Percentiles rank a stretch among this genome's conserved stretches.
Conservation (phyloP, 2,797 vertebrate genomes). For the Sebastes elongatus region DNA sequence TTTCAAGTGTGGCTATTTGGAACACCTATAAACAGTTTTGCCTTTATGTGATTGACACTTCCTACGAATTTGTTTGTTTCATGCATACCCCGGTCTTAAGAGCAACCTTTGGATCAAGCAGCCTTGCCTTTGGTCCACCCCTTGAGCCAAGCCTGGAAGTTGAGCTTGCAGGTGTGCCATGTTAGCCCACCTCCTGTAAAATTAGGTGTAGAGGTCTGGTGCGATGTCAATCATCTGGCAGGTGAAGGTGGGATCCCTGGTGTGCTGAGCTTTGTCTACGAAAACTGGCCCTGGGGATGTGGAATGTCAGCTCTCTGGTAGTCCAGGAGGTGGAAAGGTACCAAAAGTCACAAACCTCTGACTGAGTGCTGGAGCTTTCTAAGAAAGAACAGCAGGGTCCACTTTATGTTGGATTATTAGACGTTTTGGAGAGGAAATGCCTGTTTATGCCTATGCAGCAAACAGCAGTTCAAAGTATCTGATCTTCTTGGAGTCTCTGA, state of each 20-base stretch:
- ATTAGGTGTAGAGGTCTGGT: not conserved
- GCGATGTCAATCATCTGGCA: not conserved
- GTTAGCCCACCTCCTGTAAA: not conserved
- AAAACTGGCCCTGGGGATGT: not conserved
- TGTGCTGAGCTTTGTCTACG: not conserved
- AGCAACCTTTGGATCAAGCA: not conserved
- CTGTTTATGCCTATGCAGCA: not conserved
- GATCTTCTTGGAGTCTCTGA: not conserved
- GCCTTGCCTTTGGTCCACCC: not conserved
- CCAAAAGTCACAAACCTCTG: not conserved
- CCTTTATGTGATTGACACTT: not conserved
- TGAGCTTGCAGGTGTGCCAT: not conserved
- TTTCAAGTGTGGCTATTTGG: not conserved
- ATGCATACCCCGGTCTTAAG: not conserved
- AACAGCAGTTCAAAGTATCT: constrained; percentile 9
- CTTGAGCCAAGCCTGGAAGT: not conserved
- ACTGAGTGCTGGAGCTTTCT: not conserved
- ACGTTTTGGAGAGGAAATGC: not conserved
- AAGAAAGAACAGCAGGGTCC: not conserved
- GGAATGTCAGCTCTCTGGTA: not conserved
- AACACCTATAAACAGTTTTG: not conserved
- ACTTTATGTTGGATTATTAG: not conserved
- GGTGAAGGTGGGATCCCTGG: not conserved
- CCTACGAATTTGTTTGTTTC: not conserved
- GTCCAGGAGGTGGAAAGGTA: not conserved